These are phyloP conservation scores for Oophaga pumilio DNA, from an alignment of 2,113 vertebrate genomes.

Conservation along the genomic window DNA sequence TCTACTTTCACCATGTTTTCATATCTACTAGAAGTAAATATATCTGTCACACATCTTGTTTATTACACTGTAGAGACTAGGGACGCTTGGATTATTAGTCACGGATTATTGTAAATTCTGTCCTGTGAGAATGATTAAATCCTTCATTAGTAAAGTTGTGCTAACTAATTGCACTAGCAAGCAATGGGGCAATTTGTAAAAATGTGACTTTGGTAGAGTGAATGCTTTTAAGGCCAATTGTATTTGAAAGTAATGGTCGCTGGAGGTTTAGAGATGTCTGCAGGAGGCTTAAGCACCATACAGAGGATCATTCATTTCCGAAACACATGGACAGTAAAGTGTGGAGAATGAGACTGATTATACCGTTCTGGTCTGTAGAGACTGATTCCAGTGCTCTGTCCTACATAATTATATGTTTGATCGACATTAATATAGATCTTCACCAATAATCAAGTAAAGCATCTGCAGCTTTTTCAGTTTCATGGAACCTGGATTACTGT, in stretches of 20 bases:
- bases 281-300: slow-evolving; percentile 44
- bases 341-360: slow-evolving; percentile 26
- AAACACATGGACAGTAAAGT: slow-evolving; percentile 24
- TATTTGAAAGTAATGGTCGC: slow-evolving; percentile 70
- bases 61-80: slow-evolving; percentile 38
- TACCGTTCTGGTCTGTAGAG: slow-evolving; percentile 10
- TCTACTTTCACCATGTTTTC: slow-evolving; percentile 1
- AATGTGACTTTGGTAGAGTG: slow-evolving; percentile 70
- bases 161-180: slow-evolving; percentile 70
- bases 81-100: slow-evolving; percentile 57
- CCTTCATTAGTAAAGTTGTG: slow-evolving; percentile 70
- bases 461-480: background rate
- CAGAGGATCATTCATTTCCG: slow-evolving; percentile 36
- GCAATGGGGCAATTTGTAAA: slow-evolving; percentile 72
- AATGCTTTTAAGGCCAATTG: slow-evolving; percentile 72
- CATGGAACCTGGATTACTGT: background rate
- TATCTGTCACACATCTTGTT: slow-evolving; percentile 48
- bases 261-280: slow-evolving; percentile 55
- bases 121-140: slow-evolving; percentile 68
- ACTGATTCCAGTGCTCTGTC: background rate
- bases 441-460: background rate
- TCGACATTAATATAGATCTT: slow-evolving; percentile 12
- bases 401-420: slow-evolving; percentile 19
- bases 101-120: slow-evolving; percentile 62
- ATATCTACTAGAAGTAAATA: slow-evolving; percentile 45